These are phyloP conservation scores for Drosophila diplacantha DNA, from an alignment of 2,888 invertebrate species.

Conservation along the genomic window DNA sequence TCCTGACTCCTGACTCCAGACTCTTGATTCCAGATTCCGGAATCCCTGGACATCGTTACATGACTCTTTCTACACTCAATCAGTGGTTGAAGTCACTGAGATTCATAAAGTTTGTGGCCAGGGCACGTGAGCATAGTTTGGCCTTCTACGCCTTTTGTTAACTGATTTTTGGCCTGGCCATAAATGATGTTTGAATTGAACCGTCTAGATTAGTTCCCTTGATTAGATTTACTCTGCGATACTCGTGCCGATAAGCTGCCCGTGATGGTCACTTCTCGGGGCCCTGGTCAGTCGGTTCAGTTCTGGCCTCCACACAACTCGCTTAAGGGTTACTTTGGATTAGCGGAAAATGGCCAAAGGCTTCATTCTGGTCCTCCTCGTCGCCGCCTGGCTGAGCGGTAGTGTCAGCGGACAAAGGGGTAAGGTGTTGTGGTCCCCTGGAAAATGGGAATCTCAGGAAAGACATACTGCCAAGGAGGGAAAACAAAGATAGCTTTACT, in stretches of 20 bases:
- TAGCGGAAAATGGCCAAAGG: conserved; percentile 35
- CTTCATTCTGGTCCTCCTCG: conserved; percentile 27
- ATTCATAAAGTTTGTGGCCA: conserved; percentile 18
- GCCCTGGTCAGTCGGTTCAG: conserved; percentile 13
- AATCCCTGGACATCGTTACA: neutral
- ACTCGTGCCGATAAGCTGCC: neutral
- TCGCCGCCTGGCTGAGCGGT: conserved; percentile 22
- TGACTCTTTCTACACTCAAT: conserved; percentile 27
- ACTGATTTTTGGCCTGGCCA: conserved; percentile 26
- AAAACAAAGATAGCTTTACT: too few species aligned
- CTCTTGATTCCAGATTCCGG: neutral
- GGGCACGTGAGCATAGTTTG: conserved; percentile 32
- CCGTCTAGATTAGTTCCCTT: conserved; percentile 46
- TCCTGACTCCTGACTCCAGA: neutral
- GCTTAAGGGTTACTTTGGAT: neutral
- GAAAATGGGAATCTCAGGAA: too few species aligned
- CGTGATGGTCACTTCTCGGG: neutral
- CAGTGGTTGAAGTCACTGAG: neutral
- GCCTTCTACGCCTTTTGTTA: conserved; percentile 23
- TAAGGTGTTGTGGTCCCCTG: conserved; percentile 15
- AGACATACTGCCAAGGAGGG: neutral
- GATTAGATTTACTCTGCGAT: conserved; percentile 55
- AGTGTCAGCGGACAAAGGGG: conserved; percentile 41
- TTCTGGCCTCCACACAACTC: conserved; percentile 30
- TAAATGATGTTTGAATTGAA: conserved; percentile 50